Evolutionary conservation across 2,888 invertebrate genomes (phyloP), one percentile per base, ranked within the genome.

Genomic region (Athripsodes cinereus): DNA sequence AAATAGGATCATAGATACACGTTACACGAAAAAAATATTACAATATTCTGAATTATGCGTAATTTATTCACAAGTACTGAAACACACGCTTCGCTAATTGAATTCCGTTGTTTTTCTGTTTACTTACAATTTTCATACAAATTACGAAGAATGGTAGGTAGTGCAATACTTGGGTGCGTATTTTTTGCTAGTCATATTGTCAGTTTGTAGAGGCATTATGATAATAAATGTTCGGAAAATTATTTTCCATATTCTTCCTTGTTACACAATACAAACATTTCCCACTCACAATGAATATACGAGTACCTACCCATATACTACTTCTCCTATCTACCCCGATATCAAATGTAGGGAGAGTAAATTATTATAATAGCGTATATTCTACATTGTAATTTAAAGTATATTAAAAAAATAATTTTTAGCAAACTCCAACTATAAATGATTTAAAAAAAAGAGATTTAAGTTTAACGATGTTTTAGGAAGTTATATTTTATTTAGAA

Each of bases 71-170:
- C 40, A 40, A 40, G 40, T 5, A 40, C 40, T 5, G 40, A 40
- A 40, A 40, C 40, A 40, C 40, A 40, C 40, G 40, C 40, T 16
- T 40, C 40, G 8, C 40, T 40, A 40, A 40, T 40, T 40, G 40
- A 40, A 40, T 40, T 40, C 40, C 40, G 40, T 40, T 40, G 40
- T 40, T 40, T 40, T 40, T 40, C 40, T 40, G 40, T 40, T 40
- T 40, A 16, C 40, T 40, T 40, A 40, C 40, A 16, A 40, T 40
- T 40, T 40, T 40, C 40, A 40, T 40, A 16, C 13, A 40, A 40
- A 40, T 40, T 40, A 40, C 40, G n/a, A 40, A 40, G 40, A 40
- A 40, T 8, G 40, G 40, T 40, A 40, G 40, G 40, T 16, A 40
- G n/a, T 13, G 13, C 40, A 13, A 13, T 40, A 16, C 40, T 40